Evolutionary conservation across 2,113 vertebrate species (phyloP), one percentile per base, ranked within the genome.

Genomic region (Leucoraja erinaceus): DNA sequence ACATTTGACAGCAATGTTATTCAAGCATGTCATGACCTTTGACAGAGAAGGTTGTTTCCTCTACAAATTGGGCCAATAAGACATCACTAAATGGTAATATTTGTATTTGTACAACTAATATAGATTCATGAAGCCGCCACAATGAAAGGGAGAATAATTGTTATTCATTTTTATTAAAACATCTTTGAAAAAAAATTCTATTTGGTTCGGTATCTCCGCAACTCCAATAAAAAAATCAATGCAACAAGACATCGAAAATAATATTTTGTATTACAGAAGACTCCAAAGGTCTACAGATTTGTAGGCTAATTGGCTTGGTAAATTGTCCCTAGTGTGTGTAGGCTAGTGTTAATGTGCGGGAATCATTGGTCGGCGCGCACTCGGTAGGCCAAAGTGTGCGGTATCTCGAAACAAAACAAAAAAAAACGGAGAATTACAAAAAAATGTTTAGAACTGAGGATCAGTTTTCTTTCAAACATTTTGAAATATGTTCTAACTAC

Each of bases 11-110:
- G 90, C 25, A 91, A 91, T 47, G 90, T 91, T 91, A 72, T 91
- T 33, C 90, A 91, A 91, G 70, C 90, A 91, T 47, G 90, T 47
- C 90, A 28, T 22, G 68, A 72, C 90, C 66, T 91, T 91, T 91
- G 31, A 74, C 66, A 91, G 66, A 8, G 68, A 47, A 70, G 72
- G 90, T 54, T 47, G 68, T 74, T 54, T 88, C 33, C 20, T 47
- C 18, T 38, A 54, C 63, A 47, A 70, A 72, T 18, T 72, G 33
- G 22, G 18, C 33, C 38, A 38, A 47, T 74, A 91, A 91, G 63
- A 12, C 90, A 38, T 38, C 38, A n/a, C 28, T 28, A 25, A 90
- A 72, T 68, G 28, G 90, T 54, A 72, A 91, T 72, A 47, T 72
- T 12, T 70, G 63, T 25, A 12, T 54, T 72, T 91, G 25, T 70